phyloP scores from a whole-genome alignment of 1,140 invertebrate species.

The Bathynomus jamesi region DNA sequence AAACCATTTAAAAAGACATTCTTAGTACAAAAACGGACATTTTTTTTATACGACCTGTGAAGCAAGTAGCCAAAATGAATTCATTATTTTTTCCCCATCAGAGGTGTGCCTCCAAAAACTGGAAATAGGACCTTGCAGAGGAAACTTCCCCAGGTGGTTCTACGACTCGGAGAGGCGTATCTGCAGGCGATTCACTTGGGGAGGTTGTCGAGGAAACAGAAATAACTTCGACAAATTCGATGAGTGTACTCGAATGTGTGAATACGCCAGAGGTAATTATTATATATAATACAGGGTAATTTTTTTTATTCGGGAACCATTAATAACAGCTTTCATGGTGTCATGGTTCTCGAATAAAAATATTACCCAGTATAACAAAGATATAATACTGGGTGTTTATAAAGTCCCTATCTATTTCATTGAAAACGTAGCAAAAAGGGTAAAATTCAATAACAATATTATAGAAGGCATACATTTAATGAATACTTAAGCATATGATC shows the following conservation, averaged over 20 bases:
- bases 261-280: constrained; percentile 39
- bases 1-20: too few relatives aligned
- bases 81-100: constrained; percentile 14
- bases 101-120: constrained; percentile 29
- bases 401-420: too few relatives aligned
- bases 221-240: constrained; percentile 75
- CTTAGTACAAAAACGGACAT: too few relatives aligned
- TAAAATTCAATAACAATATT: too few relatives aligned
- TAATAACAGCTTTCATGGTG: too few relatives aligned
- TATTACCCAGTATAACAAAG: background rate
- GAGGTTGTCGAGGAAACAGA: constrained; percentile 63
- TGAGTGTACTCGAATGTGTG: constrained; percentile 68
- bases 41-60: too few relatives aligned
- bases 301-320: too few relatives aligned
- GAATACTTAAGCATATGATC: too few relatives aligned
- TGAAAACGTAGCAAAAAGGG: too few relatives aligned
- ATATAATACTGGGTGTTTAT: background rate
- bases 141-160: constrained; percentile 45
- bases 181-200: constrained; percentile 51
- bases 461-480: too few relatives aligned
- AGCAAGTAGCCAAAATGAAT: too few relatives aligned
- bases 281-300: background rate
- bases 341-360: too few relatives aligned
- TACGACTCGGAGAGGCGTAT: constrained; percentile 44
- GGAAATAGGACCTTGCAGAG: constrained; percentile 40